Evolutionary conservation across 2,888 invertebrate species (phyloP).

Genomic region (Temnothorax unifasciatus): DNA sequence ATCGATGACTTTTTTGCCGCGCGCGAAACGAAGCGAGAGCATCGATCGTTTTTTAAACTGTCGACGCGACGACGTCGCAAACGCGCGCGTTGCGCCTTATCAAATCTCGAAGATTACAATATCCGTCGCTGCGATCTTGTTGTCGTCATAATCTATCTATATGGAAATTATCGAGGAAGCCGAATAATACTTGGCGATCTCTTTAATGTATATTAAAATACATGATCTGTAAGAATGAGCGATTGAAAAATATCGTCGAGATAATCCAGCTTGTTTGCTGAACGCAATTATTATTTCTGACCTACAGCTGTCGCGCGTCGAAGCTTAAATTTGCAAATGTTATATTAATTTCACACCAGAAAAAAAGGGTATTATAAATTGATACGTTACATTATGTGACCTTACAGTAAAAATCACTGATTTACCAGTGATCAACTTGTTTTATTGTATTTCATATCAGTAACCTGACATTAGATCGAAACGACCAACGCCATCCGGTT

Average conservation of each 20-base stretch:
- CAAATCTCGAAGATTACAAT: slow-evolving; percentile 17
- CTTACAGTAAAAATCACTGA: slow-evolving; percentile 24
- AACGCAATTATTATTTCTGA: background rate
- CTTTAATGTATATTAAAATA: background rate
- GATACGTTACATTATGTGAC: slow-evolving; percentile 5
- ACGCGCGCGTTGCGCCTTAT: slow-evolving; percentile 22
- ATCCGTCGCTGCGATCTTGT: background rate
- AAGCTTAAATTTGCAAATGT: background rate
- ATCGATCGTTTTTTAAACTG: slow-evolving; percentile 35
- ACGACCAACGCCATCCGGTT: slow-evolving; percentile 50
- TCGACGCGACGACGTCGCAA: background rate
- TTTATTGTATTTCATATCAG: slow-evolving; percentile 30
- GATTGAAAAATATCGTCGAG: background rate
- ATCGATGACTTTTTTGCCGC: slow-evolving; percentile 46
- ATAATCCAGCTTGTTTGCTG: background rate
- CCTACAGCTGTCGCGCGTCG: background rate
- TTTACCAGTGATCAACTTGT: background rate
- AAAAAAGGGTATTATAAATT: background rate
- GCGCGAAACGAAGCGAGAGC: slow-evolving; percentile 35
- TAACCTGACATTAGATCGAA: slow-evolving; percentile 52
- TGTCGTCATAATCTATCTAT: background rate
- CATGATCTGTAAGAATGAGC: background rate
- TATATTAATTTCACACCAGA: background rate
- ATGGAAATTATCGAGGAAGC: background rate
- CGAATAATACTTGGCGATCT: background rate